Evolutionary conservation across 2,888 invertebrate genomes (phyloP), one percentile per base, ranked within the genome.

Genomic region (Mythimna ferrago): DNA sequence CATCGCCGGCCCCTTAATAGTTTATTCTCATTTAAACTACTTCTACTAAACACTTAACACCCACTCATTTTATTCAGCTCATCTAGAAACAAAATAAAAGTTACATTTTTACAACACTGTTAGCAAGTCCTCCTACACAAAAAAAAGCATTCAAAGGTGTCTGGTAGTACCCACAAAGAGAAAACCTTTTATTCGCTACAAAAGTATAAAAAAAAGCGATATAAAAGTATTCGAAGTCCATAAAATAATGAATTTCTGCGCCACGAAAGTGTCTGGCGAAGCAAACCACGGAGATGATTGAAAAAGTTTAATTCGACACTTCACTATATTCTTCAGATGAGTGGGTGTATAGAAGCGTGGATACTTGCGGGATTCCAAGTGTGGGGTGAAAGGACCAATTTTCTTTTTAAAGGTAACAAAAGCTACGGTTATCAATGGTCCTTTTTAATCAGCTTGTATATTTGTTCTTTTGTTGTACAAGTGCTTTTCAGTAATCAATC

Each of bases 221-320:
- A 78, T 79, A 81, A 85, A 85, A 85, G 81, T 83, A 74, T 79
- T 76, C 65, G 62, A 58, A 69, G 76, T 84, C 82, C 65, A 83
- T 87, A 82, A 86, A 87, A 83, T 87, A 88, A 88, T 87, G 87
- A 82, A 87, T 86, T 86, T 82, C 75, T 67, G 69, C 76, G 78
- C 76, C 74, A 67, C 66, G 71, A 54, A 85, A 85, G 84, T 83
- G 82, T 86, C 81, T 82, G 81, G 80, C 57, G 69, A 68, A 67
- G 82, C 72, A 81, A 82, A 84, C 84, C 84, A 79, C 73, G 51
- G 77, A 66, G 86, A 88, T 92, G 93, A 93, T 93, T 93, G 93
- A 92, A 93, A 93, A 93, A 93, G 91, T 93, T 93, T 90, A 86
- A 90, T 89, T 90, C 85, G 91, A 91, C 92, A 91, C 88, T 89